Evolutionary conservation across 2,113 vertebrate genomes (phyloP).

Genomic region (Alligator mississippiensis): DNA sequence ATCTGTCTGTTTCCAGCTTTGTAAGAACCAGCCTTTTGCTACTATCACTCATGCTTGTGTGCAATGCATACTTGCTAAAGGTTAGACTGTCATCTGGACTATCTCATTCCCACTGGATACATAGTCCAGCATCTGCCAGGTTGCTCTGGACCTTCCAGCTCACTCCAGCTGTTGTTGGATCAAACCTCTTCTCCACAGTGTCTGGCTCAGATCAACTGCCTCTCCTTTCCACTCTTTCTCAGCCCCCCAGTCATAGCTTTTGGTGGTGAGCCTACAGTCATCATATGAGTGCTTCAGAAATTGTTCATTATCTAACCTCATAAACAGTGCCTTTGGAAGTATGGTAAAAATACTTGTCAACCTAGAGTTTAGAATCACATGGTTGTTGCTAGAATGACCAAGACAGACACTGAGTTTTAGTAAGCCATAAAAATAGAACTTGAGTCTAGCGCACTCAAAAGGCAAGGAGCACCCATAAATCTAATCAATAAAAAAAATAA

Average conservation of each 20-base stretch:
- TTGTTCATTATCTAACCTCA: neutral
- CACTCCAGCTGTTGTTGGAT: neutral
- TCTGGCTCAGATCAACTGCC: no score
- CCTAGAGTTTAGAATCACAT: neutral
- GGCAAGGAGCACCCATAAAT: neutral
- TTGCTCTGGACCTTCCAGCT: neutral
- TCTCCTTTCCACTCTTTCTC: no score
- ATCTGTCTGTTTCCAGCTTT: slow-evolving; percentile 50
- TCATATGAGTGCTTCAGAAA: neutral
- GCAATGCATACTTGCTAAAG: slow-evolving; percentile 40
- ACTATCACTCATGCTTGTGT: slow-evolving; percentile 47
- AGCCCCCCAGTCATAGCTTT: no score
- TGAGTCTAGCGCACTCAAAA: neutral
- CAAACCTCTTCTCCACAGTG: no score
- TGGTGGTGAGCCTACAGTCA: neutral
- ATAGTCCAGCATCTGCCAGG: slow-evolving; percentile 31
- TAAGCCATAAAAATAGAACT: neutral
- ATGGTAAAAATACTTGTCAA: neutral
- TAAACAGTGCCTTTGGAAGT: neutral
- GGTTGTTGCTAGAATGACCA: neutral
- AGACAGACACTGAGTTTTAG: neutral
- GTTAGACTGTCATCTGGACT: neutral
- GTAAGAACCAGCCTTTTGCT: slow-evolving; percentile 68
- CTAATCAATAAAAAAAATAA: neutral
- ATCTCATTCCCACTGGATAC: slow-evolving; percentile 38